These are phyloP conservation scores for Macroteleia sp. DNA, from an alignment of 2,888 invertebrate species.

Conservation along the genomic window DNA sequence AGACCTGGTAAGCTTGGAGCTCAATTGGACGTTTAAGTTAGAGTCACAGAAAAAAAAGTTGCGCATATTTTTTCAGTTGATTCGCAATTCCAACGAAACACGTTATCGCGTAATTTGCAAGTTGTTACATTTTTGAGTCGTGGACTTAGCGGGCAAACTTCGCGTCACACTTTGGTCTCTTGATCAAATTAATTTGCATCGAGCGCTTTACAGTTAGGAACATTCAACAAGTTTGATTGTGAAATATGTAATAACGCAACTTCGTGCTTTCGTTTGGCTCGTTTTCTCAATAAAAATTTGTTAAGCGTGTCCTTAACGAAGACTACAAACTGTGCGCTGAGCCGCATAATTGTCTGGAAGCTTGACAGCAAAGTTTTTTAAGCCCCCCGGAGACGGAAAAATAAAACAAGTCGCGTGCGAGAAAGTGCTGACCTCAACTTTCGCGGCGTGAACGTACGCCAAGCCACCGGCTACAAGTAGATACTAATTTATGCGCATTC, in stretches of 20 bases:
- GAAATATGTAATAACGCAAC: conserved; percentile 56
- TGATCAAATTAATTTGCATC: conserved; percentile 47
- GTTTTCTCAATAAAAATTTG: conserved; percentile 51
- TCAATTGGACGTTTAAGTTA: too few species aligned
- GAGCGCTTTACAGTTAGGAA: conserved; percentile 15
- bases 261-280: conserved; percentile 34
- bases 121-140: conserved; percentile 14
- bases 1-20: too few species aligned
- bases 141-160: conserved; percentile 18
- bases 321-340: conserved; percentile 33
- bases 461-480: conserved; percentile 31
- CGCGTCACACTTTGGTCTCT: conserved; percentile 16
- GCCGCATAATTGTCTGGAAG: conserved; percentile 54
- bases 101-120: conserved; percentile 27
- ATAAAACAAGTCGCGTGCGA: conserved; percentile 39
- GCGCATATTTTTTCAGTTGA: conserved; percentile 13
- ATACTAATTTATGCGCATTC: conserved; percentile 64
- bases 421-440: conserved; percentile 52
- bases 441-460: conserved; percentile 15
- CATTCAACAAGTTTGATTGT: conserved; percentile 62
- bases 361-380: conserved; percentile 58
- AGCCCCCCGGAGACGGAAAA: conserved; percentile 30
- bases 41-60: too few species aligned
- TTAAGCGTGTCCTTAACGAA: conserved; percentile 49
- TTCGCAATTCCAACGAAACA: conserved; percentile 19